Percentiles rank a stretch among this genome's conserved stretches.
Conservation (phyloP, 2,888 invertebrate genomes). For the Ochropleura plecta region DNA sequence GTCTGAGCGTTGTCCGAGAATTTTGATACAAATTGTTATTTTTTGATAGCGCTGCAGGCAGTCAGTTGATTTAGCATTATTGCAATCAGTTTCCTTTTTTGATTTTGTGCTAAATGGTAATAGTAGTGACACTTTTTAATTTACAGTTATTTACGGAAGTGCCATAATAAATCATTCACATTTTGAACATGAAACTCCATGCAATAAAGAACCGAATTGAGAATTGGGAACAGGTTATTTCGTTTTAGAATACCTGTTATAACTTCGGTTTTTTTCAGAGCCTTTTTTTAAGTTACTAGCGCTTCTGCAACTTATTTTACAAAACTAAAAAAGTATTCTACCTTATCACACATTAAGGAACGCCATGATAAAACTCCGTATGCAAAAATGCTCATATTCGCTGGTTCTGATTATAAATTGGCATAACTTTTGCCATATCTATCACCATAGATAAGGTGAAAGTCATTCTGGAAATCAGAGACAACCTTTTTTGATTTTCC, state of each 20-base stretch:
- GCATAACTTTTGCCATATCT: background rate
- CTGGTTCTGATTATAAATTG: background rate
- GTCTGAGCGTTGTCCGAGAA: background rate
- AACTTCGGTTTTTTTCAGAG: background rate
- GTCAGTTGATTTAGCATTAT: conserved; percentile 7
- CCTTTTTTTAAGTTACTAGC: background rate
- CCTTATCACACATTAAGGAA: background rate
- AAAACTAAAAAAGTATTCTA: conserved; percentile 10
- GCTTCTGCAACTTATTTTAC: background rate
- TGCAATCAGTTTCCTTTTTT: background rate
- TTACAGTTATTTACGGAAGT: background rate
- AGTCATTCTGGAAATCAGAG: background rate
- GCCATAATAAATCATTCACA: too few relatives aligned
- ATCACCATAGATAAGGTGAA: background rate
- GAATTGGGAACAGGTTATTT: background rate
- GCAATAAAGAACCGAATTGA: background rate
- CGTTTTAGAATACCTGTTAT: background rate
- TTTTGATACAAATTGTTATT: conserved; percentile 31
- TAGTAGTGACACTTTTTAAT: background rate
- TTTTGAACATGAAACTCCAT: background rate
- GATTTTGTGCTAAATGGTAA: conserved; percentile 15
- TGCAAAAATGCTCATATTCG: conserved; percentile 1
- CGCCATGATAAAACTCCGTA: background rate
- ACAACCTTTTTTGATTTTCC: background rate
- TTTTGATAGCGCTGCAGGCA: background rate